These are phyloP conservation scores for Cichladusa arquata DNA, from an alignment of 2,113 vertebrate species.

Conservation along the genomic window DNA sequence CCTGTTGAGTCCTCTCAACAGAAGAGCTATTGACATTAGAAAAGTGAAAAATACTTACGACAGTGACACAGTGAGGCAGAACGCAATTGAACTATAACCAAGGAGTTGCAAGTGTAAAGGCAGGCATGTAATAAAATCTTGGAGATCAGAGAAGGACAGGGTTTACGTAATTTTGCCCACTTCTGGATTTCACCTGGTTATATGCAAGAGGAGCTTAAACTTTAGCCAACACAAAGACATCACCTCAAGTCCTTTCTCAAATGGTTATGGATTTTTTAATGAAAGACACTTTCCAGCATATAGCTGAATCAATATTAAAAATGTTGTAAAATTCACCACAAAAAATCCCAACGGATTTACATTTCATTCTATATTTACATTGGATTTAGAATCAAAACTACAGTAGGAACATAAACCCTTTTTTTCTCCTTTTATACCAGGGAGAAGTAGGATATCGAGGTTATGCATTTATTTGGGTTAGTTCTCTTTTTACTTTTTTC, in stretches of 20 bases:
- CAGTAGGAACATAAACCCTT: not conserved
- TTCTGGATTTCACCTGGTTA: not conserved
- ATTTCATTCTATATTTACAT: conserved; percentile 37
- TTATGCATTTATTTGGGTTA: conserved; percentile 37
- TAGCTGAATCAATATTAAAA: conserved; percentile 33
- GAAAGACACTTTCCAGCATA: not conserved
- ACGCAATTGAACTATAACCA: conserved; percentile 34
- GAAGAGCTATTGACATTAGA: conserved; percentile 65
- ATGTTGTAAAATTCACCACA: conserved; percentile 22
- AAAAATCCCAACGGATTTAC: not conserved
- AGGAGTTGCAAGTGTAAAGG: not conserved
- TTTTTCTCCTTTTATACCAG: not conserved
- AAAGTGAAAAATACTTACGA: conserved; percentile 63
- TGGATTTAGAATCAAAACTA: conserved; percentile 34
- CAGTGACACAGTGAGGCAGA: not conserved
- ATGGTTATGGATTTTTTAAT: conserved; percentile 11
- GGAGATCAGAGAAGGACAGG: not conserved
- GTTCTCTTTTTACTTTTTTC: not conserved
- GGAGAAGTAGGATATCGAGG: not conserved
- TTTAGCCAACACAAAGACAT: not conserved
- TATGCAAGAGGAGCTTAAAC: not conserved
- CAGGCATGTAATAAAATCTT: not conserved
- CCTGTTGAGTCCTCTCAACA: conserved; percentile 67
- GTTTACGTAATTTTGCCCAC: not conserved
- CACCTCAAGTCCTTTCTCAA: not conserved